phyloP scores from a whole-genome alignment of 2,888 invertebrate species.

The Metellina segmentata region DNA sequence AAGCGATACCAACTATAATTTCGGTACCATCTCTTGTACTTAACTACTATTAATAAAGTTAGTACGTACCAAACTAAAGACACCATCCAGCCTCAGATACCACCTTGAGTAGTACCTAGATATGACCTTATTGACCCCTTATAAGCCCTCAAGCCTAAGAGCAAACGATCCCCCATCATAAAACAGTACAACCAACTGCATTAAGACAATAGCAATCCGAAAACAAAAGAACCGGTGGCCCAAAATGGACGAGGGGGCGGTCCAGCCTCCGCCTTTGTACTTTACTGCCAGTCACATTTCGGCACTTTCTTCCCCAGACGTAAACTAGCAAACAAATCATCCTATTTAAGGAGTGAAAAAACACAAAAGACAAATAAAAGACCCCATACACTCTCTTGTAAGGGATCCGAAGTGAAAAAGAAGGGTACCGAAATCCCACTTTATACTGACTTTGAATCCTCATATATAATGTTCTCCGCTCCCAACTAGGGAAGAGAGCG shows the following conservation, averaged over 20 bases:
- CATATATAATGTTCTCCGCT: slow-evolving; percentile 32
- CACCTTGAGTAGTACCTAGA: background rate
- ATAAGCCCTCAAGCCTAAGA: no score
- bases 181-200: background rate
- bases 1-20: no score
- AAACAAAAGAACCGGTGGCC: background rate
- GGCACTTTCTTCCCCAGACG: slow-evolving; percentile 39
- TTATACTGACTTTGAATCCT: slow-evolving; percentile 57
- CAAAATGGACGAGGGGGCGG: background rate
- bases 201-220: no score
- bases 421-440: slow-evolving; percentile 33
- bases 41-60: no score
- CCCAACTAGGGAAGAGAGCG: background rate
- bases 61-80: no score
- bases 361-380: slow-evolving; percentile 27
- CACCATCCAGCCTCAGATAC: background rate
- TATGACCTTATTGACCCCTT: background rate
- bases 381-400: background rate
- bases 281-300: slow-evolving; percentile 27
- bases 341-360: slow-evolving; percentile 47
- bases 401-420: background rate
- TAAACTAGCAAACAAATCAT: slow-evolving; percentile 66
- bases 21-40: no score
- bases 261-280: background rate
- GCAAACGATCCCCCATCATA: no score